phyloP scores from a whole-genome alignment of 30 jellyfish, hydroid and myxozoan genomes.

The Turritopsis dohrnii region DNA sequence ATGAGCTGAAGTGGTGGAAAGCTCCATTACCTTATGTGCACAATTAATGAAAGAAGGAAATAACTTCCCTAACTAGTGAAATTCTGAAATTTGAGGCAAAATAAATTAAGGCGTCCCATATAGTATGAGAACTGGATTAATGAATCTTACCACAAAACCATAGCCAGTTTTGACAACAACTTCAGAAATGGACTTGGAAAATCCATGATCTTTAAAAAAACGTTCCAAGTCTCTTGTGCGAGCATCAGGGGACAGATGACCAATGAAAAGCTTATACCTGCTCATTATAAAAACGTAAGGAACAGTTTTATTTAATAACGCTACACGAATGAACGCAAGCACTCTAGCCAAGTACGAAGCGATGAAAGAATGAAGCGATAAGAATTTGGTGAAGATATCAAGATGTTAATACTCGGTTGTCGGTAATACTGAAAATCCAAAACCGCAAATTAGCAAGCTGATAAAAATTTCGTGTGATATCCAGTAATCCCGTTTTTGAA shows the following conservation, averaged over 20 bases:
- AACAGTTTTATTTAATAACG: not conserved
- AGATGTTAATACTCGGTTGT: not conserved
- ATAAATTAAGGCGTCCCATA: not conserved
- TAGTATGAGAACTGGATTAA: not conserved
- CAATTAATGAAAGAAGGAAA: not conserved
- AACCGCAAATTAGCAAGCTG: not conserved
- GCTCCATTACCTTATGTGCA: too few relatives aligned
- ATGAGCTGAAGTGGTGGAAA: too few relatives aligned
- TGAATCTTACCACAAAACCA: constrained; percentile 75
- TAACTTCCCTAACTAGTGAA: too few relatives aligned
- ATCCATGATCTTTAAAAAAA: constrained; percentile 91
- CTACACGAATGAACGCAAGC: not conserved
- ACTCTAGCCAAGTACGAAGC: not conserved
- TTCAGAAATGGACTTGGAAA: constrained; percentile 74
- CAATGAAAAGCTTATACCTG: constrained; percentile 78
- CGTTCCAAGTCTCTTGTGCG: constrained; percentile 87
- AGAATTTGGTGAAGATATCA: not conserved
- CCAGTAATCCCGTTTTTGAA: not conserved
- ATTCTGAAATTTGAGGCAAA: too few relatives aligned
- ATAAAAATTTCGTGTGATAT: not conserved
- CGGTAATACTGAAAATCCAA: not conserved
- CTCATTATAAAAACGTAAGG: constrained; percentile 45
- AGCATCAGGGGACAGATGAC: constrained; percentile 85
- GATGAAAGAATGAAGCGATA: not conserved
- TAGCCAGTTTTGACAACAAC: constrained; percentile 83